Base-by-base conservation (phyloP, 1,140 invertebrate genomes). In the Dendroctonus valens region DNA sequence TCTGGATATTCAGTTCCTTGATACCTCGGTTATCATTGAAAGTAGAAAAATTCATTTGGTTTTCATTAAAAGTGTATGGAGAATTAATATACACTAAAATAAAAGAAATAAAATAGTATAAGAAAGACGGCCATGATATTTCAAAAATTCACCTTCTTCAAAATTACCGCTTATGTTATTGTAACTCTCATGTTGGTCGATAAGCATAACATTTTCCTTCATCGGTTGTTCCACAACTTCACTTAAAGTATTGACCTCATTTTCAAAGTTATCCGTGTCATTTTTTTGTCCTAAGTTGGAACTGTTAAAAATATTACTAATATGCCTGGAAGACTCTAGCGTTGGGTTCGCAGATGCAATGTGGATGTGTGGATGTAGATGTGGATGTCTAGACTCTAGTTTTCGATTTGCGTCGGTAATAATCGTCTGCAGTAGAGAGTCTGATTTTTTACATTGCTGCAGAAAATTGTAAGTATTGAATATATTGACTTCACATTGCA, bases 381-480 rank as follows among this genome's bases (percentile, higher is more conserved):
- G 26, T 26, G 26, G 26, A 26, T 26, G 26, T 26, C 26, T 26
- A 26, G 26, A 26, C 26, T 26, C 26, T 26, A 26, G 26, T 26
- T 26, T 26, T 26, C 1, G 1, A 26, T 26, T 26, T 26, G 26
- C 26, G 26, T 26, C 26, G 26, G 26, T 26, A 26, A 46, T 11
- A 14, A 46, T 46, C 9, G 12, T 46, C 9, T 11, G 9, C 39
- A 81, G 67, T 5, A 74, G 75, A 46, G 68, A 61, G 65, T 81
- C 77, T 15, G 78, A 79, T 54, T 72, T 67, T 59, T 79, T 75
- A 65, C 79, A 80, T 61, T 75, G 68, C 60, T 78, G 73, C 70
- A 79, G 79, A 67, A 81, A 81, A 8, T 75, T 74, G 64, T 77
- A 81, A 15, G 78, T 72, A 50, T 72, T 72, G 41, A 76, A 76